phyloP scores from a whole-genome alignment of 2,888 invertebrate genomes.

The Eupithecia dodoneata region DNA sequence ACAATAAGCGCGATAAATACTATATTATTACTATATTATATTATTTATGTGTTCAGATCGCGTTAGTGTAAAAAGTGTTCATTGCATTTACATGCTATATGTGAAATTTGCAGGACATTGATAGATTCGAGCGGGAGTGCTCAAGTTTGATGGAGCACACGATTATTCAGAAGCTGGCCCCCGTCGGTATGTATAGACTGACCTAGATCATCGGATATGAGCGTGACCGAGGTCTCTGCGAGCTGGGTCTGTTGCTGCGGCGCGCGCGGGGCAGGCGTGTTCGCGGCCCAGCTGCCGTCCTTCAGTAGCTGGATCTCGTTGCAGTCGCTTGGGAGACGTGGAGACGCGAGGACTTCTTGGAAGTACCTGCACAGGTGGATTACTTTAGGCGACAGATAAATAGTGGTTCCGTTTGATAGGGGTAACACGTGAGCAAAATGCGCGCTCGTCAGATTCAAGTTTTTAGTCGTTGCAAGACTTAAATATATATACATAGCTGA shows the following conservation, averaged over 20 bases:
- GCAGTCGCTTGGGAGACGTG: conserved; percentile 87
- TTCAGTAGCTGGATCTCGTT: conserved; percentile 93
- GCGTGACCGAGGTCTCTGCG: conserved; percentile 86
- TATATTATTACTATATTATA: too few relatives aligned
- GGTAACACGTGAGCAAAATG: not conserved
- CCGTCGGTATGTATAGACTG: conserved; percentile 44
- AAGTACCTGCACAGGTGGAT: conserved; percentile 85
- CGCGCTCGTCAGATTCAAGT: not conserved
- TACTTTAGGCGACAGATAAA: not conserved
- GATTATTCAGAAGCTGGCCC: not conserved
- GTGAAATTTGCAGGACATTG: not conserved
- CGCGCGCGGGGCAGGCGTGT: conserved; percentile 86
- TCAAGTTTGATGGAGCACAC: not conserved
- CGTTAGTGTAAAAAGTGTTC: too few relatives aligned
- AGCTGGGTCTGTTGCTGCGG: conserved; percentile 80
- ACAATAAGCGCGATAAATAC: too few relatives aligned
- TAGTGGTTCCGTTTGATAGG: not conserved
- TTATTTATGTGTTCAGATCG: too few relatives aligned
- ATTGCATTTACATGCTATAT: too few relatives aligned
- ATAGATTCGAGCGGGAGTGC: not conserved
- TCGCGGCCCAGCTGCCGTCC: conserved; percentile 93
- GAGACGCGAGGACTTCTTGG: conserved; percentile 90
- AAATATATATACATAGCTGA: not conserved
- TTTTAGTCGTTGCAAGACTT: not conserved
- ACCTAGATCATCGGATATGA: conserved; percentile 91